A percentile compares a stretch with the other conserved stretches of the same genome.
Evolutionary conservation across 1,140 invertebrate genomes (phyloP).

Genomic region (Ostrea denselamellosa): DNA sequence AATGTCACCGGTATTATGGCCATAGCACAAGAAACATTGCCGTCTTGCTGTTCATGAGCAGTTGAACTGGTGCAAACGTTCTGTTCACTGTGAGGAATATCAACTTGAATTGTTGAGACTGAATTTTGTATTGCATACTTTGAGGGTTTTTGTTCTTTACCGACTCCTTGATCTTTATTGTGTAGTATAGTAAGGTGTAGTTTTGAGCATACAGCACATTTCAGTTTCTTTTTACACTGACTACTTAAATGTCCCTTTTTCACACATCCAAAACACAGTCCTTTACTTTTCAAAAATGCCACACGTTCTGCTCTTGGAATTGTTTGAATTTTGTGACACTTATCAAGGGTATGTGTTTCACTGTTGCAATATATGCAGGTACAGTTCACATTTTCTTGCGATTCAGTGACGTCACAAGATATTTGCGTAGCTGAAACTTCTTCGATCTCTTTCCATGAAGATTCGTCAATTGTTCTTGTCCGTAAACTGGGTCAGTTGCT

Average conservation of each 20-base stretch:
- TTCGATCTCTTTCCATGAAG: not conserved
- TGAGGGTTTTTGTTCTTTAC: not conserved
- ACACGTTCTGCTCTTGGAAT: conserved; percentile 23
- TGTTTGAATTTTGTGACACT: conserved; percentile 37
- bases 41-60: not conserved
- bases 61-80: not conserved
- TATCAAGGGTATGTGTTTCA: conserved; percentile 3
- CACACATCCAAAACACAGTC: conserved; percentile 56
- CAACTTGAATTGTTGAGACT: not conserved
- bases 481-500: conserved; percentile 48
- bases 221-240: conserved; percentile 38
- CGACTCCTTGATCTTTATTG: not conserved
- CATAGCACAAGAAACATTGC: conserved; percentile 40
- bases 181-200: conserved; percentile 46
- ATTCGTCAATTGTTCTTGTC: not conserved
- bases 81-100: not conserved
- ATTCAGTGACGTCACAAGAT: not conserved
- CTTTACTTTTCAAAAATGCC: conserved; percentile 49
- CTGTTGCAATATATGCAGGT: conserved; percentile 45
- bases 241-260: conserved; percentile 47
- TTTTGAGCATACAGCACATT: conserved; percentile 43
- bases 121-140: too few species aligned
- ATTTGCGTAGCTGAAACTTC: not conserved
- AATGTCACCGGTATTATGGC: conserved; percentile 48
- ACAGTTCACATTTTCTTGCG: not conserved